Conservation (phyloP, 2,888 invertebrate species). For the Aelia acuminata region DNA sequence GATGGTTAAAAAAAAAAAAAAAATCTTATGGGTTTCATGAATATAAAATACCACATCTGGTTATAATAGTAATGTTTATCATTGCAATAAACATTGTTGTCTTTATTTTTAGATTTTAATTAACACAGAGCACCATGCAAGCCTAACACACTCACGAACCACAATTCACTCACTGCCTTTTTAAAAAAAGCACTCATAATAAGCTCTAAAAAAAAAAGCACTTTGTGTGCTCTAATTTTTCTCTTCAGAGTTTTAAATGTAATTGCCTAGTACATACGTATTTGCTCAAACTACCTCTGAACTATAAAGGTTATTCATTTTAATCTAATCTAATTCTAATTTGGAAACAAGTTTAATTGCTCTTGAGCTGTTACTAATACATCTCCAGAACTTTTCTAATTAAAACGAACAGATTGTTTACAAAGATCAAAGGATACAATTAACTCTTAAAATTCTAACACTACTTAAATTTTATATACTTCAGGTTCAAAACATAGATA, state of each 20-base stretch:
- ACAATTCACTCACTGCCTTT: not conserved
- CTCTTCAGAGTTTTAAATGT: not conserved
- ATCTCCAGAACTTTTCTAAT: too few species aligned
- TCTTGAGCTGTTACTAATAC: too few species aligned
- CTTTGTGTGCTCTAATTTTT: too few species aligned
- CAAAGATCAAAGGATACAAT: too few species aligned
- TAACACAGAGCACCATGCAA: constrained; percentile 10
- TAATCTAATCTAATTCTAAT: too few species aligned
- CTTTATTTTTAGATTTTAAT: not conserved
- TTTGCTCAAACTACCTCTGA: not conserved
- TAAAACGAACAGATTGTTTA: too few species aligned
- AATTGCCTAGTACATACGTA: not conserved
- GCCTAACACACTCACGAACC: not conserved
- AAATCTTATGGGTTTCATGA: not conserved
- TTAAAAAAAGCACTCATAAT: not conserved
- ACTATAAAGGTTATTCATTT: too few species aligned
- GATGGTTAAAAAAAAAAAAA: not conserved
- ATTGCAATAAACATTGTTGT: not conserved
- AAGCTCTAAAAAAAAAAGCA: too few species aligned
- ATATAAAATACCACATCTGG: not conserved
- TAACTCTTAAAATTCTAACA: too few species aligned
- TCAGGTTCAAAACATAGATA: too few species aligned
- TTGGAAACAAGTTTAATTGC: too few species aligned
- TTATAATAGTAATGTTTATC: not conserved
- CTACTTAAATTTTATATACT: too few species aligned